Base-by-base conservation (phyloP, 1,140 invertebrate species). In the Eciton burchellii region DNA sequence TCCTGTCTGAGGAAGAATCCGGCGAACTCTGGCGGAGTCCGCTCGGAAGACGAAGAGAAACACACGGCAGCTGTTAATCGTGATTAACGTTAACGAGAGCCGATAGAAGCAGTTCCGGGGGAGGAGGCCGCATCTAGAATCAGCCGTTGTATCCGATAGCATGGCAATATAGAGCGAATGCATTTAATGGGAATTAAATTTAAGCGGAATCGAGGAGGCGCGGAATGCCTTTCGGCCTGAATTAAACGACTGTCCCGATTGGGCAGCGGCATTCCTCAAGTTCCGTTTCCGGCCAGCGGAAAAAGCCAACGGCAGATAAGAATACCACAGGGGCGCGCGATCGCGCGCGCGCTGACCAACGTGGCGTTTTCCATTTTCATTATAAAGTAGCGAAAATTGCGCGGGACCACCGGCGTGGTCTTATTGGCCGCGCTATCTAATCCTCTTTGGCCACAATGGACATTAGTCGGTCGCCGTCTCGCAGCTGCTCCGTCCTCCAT, bases 371-470 rank as follows among this genome's bases (percentile, higher is more conserved):
- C 35, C 21, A 35, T 56, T 77, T 68, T 29, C n/a, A 47, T 45
- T 45, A 43, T 12, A 54, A 43, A 54, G 12, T 54, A 68, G 41
- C 19, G 41, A 68, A 79, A 56, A 70, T 68, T 79, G 63, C 21
- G 45, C 6, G 35, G 41, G 43, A 43, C 35, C 74, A 21, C 29
- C 41, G 43, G 70, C 56, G 54, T n/a, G 56, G 63, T 57, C 21
- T 70, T 45, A 79, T 68, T 29, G 21, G 24, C 74, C 41, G n/a
- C 63, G n/a, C 63, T 29, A 29, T 70, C 74, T 79, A 79, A 79
- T 79, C 63, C 63, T 79, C 63, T 79, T 79, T 79, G 35, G 63
- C 56, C 62, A 63, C 63, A 56, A 29, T 26, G 41, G 49, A 79
- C 74, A 68, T 79, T 79, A 79, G 74, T 56, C 63, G 24, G 35